Evolutionary conservation across 1,140 invertebrate genomes (phyloP).

Genomic region (Lordiphosa mommai): DNA sequence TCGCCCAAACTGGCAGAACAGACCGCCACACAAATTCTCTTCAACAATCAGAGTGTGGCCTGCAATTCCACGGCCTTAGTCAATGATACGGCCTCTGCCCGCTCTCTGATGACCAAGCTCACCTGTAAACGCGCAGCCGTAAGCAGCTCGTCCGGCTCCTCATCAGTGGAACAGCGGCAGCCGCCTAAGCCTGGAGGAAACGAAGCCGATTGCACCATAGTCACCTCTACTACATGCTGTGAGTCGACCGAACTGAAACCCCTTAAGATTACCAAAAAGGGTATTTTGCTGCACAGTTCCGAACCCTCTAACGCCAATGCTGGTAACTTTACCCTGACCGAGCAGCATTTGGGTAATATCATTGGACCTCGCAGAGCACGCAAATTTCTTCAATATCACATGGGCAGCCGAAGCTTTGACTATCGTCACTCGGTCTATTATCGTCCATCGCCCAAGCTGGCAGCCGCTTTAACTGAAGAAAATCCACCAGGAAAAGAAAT

Average conservation of each 20-base stretch:
- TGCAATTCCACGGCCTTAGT: conserved; percentile 56
- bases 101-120: conserved; percentile 6
- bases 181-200: background rate
- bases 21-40: conserved; percentile 1
- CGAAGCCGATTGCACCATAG: conserved; percentile 58
- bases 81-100: conserved; percentile 25
- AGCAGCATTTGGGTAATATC: conserved; percentile 40
- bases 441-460: conserved; percentile 39
- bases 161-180: too few relatives aligned
- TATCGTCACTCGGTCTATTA: conserved; percentile 58
- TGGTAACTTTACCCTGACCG: conserved; percentile 42
- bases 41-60: conserved; percentile 48
- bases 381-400: conserved; percentile 58
- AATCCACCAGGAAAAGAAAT: conserved; percentile 1
- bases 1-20: conserved; percentile 8
- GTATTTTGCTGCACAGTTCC: conserved; percentile 44
- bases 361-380: conserved; percentile 46
- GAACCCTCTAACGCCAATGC: background rate
- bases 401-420: conserved; percentile 51
- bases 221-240: conserved; percentile 55
- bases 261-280: conserved; percentile 33
- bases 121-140: conserved; percentile 3
- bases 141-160: background rate
- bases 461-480: conserved; percentile 1
- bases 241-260: conserved; percentile 11